phyloP scores from a whole-genome alignment of 1,140 invertebrate genomes.

The Eurosta solidaginis region DNA sequence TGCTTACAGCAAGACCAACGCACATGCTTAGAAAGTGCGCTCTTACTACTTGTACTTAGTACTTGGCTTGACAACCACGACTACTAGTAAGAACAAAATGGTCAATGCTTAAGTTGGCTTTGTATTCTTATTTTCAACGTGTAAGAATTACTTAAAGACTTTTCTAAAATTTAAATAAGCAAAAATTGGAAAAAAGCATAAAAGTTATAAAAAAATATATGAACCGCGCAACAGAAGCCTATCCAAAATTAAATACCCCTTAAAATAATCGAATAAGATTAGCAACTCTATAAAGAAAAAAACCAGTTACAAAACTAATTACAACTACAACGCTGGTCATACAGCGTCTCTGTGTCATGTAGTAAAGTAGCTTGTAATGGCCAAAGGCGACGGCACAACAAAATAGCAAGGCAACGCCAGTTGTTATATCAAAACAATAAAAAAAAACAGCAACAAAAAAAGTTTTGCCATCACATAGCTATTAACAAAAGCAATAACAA shows the following conservation, averaged over 20 bases:
- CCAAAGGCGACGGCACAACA: slow-evolving; percentile 7
- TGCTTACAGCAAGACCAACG: neutral
- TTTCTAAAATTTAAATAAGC: too few species aligned
- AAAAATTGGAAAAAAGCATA: neutral
- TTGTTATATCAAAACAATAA: neutral
- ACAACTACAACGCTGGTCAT: neutral
- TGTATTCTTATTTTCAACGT: too few species aligned
- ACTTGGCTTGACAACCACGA: neutral
- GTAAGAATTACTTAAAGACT: too few species aligned
- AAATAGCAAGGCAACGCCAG: neutral
- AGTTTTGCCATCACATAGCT: neutral
- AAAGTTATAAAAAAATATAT: neutral
- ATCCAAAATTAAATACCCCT: neutral
- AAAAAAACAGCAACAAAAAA: neutral
- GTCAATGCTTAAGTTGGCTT: neutral
- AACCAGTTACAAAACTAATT: neutral
- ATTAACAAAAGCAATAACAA: neutral
- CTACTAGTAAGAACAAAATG: neutral
- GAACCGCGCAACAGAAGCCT: too few species aligned
- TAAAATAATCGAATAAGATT: neutral
- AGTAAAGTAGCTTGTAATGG: neutral
- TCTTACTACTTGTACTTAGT: neutral
- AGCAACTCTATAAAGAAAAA: neutral
- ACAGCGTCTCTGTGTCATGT: neutral
- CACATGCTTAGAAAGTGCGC: neutral